Evolutionary conservation across 2,113 vertebrate species (phyloP).

Genomic region (Oncorhynchus gorbuscha): DNA sequence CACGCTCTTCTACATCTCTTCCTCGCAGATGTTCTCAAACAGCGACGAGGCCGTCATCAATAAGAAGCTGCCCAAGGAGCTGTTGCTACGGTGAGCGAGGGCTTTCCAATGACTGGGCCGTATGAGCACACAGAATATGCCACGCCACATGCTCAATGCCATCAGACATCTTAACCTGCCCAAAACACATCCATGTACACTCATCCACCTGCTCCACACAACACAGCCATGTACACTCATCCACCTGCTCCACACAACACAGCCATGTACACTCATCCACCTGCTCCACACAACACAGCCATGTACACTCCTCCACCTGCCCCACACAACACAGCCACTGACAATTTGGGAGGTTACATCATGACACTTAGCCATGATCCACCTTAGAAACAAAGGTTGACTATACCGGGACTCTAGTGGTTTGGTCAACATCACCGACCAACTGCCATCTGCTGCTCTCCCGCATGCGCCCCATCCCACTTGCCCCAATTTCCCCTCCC

Average conservation of each 20-base stretch:
- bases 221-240: neutral
- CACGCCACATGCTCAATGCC: neutral
- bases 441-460: conserved; percentile 10
- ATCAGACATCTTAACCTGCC: neutral
- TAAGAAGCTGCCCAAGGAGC: conserved; percentile 97
- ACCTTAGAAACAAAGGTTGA: neutral
- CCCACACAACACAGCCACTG: neutral
- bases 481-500: conserved; percentile 19
- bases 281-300: neutral
- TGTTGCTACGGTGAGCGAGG: conserved; percentile 85
- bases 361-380: neutral
- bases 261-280: neutral
- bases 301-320: neutral
- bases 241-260: neutral
- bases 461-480: neutral
- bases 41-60: conserved; percentile 98
- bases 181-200: neutral
- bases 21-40: conserved; percentile 96
- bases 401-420: neutral
- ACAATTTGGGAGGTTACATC: neutral
- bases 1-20: conserved; percentile 18
- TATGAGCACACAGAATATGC: neutral
- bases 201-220: neutral
- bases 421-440: conserved; percentile 9
- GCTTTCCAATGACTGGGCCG: neutral